Conservation (phyloP, 2,113 vertebrate genomes). For the Perccottus glenii region DNA sequence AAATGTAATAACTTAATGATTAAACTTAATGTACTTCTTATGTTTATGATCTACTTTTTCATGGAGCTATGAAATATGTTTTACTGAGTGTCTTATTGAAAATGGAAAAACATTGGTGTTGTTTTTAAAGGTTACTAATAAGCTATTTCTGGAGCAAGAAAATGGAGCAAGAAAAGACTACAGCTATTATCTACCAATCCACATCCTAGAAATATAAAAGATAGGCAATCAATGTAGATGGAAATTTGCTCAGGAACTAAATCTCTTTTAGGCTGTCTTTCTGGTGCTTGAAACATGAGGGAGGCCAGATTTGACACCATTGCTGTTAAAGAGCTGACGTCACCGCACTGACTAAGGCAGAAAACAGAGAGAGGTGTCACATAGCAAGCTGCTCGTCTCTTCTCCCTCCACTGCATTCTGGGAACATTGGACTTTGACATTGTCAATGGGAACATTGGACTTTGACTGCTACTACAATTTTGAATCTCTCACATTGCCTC, state of each 20-base stretch:
- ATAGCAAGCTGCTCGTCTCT: constrained; percentile 56
- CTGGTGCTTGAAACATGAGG: constrained; percentile 69
- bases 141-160: neutral
- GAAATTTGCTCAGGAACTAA: constrained; percentile 40
- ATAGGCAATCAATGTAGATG: constrained; percentile 32
- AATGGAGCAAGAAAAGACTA: neutral
- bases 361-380: constrained; percentile 71
- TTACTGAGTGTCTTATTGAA: neutral
- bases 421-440: neutral
- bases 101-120: too few relatives aligned
- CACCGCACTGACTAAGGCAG: constrained; percentile 71
- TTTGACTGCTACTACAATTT: neutral
- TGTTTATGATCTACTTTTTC: constrained; percentile 21
- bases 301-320: constrained; percentile 77
- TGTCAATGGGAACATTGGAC: too few relatives aligned
- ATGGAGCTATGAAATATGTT: neutral
- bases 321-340: constrained; percentile 76
- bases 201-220: neutral
- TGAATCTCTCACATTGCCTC: neutral
- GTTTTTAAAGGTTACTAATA: neutral
- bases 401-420: constrained; percentile 10
- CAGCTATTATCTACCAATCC: neutral
- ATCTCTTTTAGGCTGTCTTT: constrained; percentile 52
- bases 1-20: constrained; percentile 31
- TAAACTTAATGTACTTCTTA: constrained; percentile 32